These are phyloP conservation scores for Bombus polaris DNA, from an alignment of 1,140 invertebrate species.

Conservation along the genomic window DNA sequence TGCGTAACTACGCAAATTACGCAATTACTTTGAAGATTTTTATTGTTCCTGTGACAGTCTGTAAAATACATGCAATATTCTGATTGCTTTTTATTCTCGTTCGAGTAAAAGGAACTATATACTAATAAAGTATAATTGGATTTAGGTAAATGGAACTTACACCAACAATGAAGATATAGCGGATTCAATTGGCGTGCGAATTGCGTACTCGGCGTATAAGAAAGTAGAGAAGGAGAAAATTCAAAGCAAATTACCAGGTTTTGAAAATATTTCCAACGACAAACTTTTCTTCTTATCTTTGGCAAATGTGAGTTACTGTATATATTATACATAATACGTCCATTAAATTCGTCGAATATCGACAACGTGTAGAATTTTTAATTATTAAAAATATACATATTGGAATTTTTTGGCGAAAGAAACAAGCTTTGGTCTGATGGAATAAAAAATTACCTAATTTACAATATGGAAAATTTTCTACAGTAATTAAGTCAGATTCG, in stretches of 20 bases:
- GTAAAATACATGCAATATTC: not conserved
- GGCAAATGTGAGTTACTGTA: conserved; percentile 31
- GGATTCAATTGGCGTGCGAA: conserved; percentile 27
- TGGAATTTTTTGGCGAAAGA: too few species aligned
- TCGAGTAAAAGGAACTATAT: not conserved
- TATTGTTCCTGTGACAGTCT: not conserved
- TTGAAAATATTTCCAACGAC: conserved; percentile 27
- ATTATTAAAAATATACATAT: too few species aligned
- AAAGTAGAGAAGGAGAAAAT: not conserved
- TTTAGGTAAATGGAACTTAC: conserved; percentile 20
- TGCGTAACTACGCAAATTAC: not conserved
- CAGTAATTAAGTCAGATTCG: not conserved
- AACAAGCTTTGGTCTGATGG: too few species aligned
- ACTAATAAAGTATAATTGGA: not conserved
- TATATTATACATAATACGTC: too few species aligned
- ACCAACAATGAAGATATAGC: conserved; percentile 41
- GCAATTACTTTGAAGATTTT: not conserved
- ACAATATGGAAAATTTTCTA: not conserved
- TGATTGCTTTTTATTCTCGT: too few species aligned
- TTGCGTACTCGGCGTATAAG: conserved; percentile 29
- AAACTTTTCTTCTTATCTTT: conserved; percentile 46
- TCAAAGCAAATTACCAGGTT: conserved; percentile 20
- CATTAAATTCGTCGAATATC: too few species aligned
- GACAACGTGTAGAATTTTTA: too few species aligned
- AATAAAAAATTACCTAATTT: too few species aligned